Percentiles rank a stretch among this genome's conserved stretches.
Conservation (phyloP, 2,888 invertebrate species). For the Gnatocerus cornutus region DNA sequence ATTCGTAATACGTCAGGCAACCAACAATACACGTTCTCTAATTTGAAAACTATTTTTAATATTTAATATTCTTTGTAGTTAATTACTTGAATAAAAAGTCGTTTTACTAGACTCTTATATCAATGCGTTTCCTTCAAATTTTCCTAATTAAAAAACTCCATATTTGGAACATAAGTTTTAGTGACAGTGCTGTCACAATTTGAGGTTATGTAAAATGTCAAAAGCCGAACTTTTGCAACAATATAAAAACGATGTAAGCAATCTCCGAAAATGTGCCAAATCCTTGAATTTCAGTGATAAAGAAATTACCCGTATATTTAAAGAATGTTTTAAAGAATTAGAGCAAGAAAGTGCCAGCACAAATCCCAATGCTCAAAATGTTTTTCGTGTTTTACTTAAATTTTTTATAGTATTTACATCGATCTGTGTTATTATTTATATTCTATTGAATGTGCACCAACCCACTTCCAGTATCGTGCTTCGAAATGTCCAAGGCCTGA, state of each 20-base stretch:
- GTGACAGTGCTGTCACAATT: slow-evolving; percentile 26
- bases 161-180: too few relatives aligned
- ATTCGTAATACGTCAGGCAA: too few relatives aligned
- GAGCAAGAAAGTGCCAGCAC: slow-evolving; percentile 61
- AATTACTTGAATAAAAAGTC: too few relatives aligned
- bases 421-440: slow-evolving; percentile 69
- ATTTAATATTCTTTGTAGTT: too few relatives aligned
- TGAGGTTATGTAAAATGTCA: slow-evolving; percentile 62
- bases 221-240: slow-evolving; percentile 70
- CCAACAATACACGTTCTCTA: too few relatives aligned
- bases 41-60: too few relatives aligned
- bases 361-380: slow-evolving; percentile 55
- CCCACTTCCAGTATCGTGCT: slow-evolving; percentile 79
- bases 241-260: slow-evolving; percentile 75
- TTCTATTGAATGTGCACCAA: slow-evolving; percentile 75
- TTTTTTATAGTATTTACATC: slow-evolving; percentile 59
- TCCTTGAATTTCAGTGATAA: slow-evolving; percentile 76
- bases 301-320: slow-evolving; percentile 77
- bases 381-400: slow-evolving; percentile 44
- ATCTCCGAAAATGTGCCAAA: slow-evolving; percentile 75
- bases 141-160: too few relatives aligned
- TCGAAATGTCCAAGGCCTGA: slow-evolving; percentile 84
- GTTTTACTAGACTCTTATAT: too few relatives aligned
- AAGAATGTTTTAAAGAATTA: slow-evolving; percentile 73
- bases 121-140: too few relatives aligned